Conservation (phyloP, 2,888 invertebrate species). For the Limnephilus rhombicus region DNA sequence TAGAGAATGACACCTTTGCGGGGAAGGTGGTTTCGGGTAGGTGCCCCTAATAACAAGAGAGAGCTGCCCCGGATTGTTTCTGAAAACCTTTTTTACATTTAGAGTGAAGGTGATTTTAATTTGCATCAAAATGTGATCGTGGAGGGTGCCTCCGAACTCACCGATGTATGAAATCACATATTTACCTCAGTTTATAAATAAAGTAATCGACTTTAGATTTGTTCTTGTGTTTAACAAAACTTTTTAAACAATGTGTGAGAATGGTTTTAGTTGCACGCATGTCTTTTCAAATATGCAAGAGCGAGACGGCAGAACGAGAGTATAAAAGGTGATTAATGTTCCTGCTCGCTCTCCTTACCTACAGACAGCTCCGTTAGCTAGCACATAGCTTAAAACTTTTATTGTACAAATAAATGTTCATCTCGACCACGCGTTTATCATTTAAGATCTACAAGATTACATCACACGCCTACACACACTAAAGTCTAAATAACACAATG, state of each 20-base stretch:
- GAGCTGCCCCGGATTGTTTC: slow-evolving; percentile 50
- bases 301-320: no score
- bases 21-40: slow-evolving; percentile 9
- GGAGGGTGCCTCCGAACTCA: neutral
- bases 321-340: no score
- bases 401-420: no score
- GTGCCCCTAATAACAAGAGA: slow-evolving; percentile 27
- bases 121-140: slow-evolving; percentile 56
- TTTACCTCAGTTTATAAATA: neutral
- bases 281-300: no score
- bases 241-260: neutral
- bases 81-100: slow-evolving; percentile 62
- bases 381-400: no score
- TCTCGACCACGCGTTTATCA: no score
- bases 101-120: slow-evolving; percentile 62
- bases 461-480: no score
- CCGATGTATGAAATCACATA: slow-evolving; percentile 19
- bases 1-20: slow-evolving; percentile 50
- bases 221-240: neutral
- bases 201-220: neutral
- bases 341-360: no score
- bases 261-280: no score
- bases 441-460: no score
- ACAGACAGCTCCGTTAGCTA: no score
- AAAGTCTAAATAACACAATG: no score